A percentile compares a stretch with the other conserved stretches of the same genome.
phyloP scores from a whole-genome alignment of 2,797 vertebrate species.

The Eulemur mongoz region DNA sequence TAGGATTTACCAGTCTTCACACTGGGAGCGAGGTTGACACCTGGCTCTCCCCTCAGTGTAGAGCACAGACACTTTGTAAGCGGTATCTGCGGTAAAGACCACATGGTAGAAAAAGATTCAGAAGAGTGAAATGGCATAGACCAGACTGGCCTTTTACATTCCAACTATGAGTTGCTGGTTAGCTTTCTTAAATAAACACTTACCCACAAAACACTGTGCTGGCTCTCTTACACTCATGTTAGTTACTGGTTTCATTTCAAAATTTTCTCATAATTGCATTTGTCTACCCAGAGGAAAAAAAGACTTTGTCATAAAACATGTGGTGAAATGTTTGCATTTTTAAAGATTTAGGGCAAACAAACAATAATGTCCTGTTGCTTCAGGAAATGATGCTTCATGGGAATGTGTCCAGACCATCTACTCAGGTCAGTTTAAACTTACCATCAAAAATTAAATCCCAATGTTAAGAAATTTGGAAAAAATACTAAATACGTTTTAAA shows the following conservation, averaged over 20 bases:
- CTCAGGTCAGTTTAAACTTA: background rate
- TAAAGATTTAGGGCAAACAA: background rate
- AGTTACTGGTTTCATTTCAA: background rate
- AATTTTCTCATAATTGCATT: background rate
- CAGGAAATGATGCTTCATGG: background rate
- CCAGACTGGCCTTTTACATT: background rate
- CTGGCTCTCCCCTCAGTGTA: background rate
- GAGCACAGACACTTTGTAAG: background rate
- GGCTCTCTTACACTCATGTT: background rate
- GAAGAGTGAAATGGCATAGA: background rate
- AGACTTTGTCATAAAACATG: background rate
- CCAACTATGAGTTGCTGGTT: background rate
- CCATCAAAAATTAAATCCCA: background rate
- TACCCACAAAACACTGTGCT: background rate
- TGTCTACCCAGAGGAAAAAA: background rate
- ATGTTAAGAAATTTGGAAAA: background rate
- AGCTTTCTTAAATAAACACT: background rate
- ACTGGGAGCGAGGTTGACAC: background rate
- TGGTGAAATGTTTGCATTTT: background rate
- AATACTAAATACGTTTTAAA: background rate
- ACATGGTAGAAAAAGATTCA: background rate
- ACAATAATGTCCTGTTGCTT: background rate
- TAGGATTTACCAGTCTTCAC: background rate
- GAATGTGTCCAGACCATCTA: background rate
- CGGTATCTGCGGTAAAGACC: background rate